Evolutionary conservation across 2,113 vertebrate species (phyloP).

Genomic region (Speoplatyrhinus poulsoni): DNA sequence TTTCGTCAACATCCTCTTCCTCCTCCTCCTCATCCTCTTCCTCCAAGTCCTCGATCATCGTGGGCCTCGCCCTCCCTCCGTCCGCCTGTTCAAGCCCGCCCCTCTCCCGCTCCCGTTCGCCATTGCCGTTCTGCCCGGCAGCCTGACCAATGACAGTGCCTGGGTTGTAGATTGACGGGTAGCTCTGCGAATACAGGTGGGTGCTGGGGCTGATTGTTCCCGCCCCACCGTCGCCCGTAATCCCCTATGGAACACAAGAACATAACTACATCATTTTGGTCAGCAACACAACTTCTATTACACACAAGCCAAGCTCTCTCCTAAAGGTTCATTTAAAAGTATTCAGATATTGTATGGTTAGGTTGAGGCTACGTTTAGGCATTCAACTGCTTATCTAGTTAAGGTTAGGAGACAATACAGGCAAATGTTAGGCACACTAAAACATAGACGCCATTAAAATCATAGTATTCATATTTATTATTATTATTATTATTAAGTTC

Average conservation of each 20-base stretch:
- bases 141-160: slow-evolving; percentile 40
- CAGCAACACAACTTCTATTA: no score
- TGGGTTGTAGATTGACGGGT: slow-evolving; percentile 80
- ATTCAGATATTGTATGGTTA: no score
- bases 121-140: slow-evolving; percentile 53
- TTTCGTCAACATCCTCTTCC: slow-evolving; percentile 73
- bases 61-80: slow-evolving; percentile 55
- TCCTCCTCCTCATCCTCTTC: slow-evolving; percentile 71
- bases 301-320: no score
- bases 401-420: no score
- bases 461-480: no score
- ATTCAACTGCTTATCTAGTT: no score
- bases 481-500: no score
- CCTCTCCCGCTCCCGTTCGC: slow-evolving; percentile 63
- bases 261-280: neutral
- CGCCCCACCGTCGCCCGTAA: slow-evolving; percentile 50
- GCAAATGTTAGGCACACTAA: no score
- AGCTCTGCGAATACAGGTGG: slow-evolving; percentile 80
- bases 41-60: slow-evolving; percentile 72
- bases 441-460: no score
- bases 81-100: slow-evolving; percentile 43
- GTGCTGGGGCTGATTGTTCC: slow-evolving; percentile 64
- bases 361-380: no score
- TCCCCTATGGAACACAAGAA: slow-evolving; percentile 46
- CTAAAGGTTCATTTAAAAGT: neutral